These are phyloP conservation scores for Campoletis sonorensis DNA, from an alignment of 1,140 invertebrate genomes.

Conservation along the genomic window DNA sequence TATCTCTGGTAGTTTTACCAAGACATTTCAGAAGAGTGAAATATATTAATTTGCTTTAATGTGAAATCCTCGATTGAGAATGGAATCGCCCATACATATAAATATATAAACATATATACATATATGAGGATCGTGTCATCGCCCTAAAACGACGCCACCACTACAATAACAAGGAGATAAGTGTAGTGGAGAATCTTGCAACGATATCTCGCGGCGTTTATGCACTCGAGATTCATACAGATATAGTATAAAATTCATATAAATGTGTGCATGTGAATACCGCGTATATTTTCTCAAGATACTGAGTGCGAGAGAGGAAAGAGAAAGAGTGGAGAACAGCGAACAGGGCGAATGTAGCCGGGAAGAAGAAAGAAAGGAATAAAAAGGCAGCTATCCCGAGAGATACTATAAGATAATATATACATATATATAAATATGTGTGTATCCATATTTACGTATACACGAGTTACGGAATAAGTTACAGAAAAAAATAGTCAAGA, in stretches of 20 bases:
- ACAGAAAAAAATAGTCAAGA: too few relatives aligned
- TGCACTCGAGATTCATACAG: slow-evolving; percentile 33
- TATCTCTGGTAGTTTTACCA: too few relatives aligned
- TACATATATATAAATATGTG: too few relatives aligned
- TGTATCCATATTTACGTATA: too few relatives aligned
- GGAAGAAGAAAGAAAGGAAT: slow-evolving; percentile 4
- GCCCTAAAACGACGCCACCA: slow-evolving; percentile 41
- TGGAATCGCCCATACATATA: not conserved
- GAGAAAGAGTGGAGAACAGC: not conserved
- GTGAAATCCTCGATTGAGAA: too few relatives aligned
- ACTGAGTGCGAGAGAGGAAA: not conserved
- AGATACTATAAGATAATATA: slow-evolving; percentile 9
- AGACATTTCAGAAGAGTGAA: too few relatives aligned
- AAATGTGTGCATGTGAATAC: not conserved
- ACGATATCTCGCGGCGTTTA: slow-evolving; percentile 34
- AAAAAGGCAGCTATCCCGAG: not conserved
- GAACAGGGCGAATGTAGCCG: slow-evolving; percentile 8
- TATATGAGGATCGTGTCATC: slow-evolving; percentile 32
- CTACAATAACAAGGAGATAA: slow-evolving; percentile 40
- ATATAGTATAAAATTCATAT: slow-evolving; percentile 19
- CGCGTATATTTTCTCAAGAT: slow-evolving; percentile 13
- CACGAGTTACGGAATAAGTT: too few relatives aligned
- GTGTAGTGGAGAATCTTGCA: slow-evolving; percentile 29
- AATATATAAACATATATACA: slow-evolving; percentile 1
- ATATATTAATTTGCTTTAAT: too few relatives aligned